Evolutionary conservation across 2,797 vertebrate genomes (phyloP).

Genomic region (Gymnodraco acuticeps): DNA sequence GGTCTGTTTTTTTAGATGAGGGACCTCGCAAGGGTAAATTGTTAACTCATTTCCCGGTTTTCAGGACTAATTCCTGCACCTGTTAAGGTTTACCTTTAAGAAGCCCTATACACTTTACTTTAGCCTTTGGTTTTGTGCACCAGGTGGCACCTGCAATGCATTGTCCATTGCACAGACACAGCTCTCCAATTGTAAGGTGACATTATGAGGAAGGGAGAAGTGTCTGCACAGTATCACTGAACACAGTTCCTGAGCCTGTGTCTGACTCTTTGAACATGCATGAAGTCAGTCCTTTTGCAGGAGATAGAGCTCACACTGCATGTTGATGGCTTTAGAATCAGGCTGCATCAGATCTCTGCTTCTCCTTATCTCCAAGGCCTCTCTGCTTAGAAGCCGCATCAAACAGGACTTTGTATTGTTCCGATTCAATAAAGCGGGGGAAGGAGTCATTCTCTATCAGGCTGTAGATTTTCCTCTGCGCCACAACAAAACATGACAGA

Average conservation of each 20-base stretch:
- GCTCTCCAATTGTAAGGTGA: background rate
- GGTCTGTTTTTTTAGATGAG: too few relatives aligned
- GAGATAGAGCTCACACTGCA: conserved; percentile 20
- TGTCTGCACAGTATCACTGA: conserved; percentile 9
- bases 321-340: conserved; percentile 28
- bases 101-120: background rate
- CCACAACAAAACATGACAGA: conserved; percentile 84
- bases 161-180: background rate
- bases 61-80: too few relatives aligned
- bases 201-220: conserved; percentile 33
- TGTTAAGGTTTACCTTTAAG: conserved; percentile 12
- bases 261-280: conserved; percentile 11
- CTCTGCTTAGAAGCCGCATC: conserved; percentile 64
- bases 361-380: conserved; percentile 32
- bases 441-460: conserved; percentile 91
- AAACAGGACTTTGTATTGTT: conserved; percentile 86
- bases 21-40: too few relatives aligned
- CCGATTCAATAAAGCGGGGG: conserved; percentile 87
- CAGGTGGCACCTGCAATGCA: conserved; percentile 15
- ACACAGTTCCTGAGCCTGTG: conserved; percentile 3
- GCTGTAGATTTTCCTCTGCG: conserved; percentile 88
- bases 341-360: conserved; percentile 13
- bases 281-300: conserved; percentile 29
- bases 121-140: background rate
- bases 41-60: too few relatives aligned